A percentile compares a stretch with the other conserved stretches of the same genome.
These are phyloP conservation scores for Mobula birostris DNA, from an alignment of 2,113 vertebrate species.

Conservation along the genomic window DNA sequence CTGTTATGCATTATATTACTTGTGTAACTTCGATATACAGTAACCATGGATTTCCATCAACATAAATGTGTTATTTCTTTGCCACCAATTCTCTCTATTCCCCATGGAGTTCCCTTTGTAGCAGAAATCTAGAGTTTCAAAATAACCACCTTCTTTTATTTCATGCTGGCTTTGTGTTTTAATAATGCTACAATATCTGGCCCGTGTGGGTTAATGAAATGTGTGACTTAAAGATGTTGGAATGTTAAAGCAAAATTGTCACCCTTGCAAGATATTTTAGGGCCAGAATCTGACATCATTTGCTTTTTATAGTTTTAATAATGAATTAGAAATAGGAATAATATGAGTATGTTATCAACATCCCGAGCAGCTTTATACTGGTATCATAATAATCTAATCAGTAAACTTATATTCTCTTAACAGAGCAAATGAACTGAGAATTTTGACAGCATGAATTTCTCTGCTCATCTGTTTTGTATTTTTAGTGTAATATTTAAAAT, in stretches of 20 bases:
- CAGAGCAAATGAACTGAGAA: neutral
- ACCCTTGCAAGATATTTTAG: slow-evolving; percentile 23
- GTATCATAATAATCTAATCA: neutral
- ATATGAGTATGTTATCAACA: neutral
- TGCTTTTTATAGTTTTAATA: slow-evolving; percentile 33
- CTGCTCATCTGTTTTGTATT: neutral
- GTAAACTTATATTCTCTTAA: neutral
- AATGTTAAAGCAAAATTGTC: slow-evolving; percentile 29
- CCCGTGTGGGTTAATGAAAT: slow-evolving; percentile 29
- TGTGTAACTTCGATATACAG: neutral
- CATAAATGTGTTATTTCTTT: neutral
- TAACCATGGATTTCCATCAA: neutral
- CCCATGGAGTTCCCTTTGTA: neutral
- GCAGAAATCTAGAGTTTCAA: slow-evolving; percentile 21
- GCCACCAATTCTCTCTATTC: slow-evolving; percentile 6
- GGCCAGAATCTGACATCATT: slow-evolving; percentile 22
- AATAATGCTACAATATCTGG: slow-evolving; percentile 26
- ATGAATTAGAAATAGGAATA: slow-evolving; percentile 24
- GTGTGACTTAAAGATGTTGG: slow-evolving; percentile 22
- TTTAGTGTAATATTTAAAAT: neutral
- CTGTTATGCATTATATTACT: neutral
- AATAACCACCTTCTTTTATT: slow-evolving; percentile 35
- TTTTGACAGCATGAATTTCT: neutral
- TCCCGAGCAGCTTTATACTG: neutral
- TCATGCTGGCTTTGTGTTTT: slow-evolving; percentile 23